Conservation (phyloP, 2,797 vertebrate species). For the Enteromius trimaculatus region DNA sequence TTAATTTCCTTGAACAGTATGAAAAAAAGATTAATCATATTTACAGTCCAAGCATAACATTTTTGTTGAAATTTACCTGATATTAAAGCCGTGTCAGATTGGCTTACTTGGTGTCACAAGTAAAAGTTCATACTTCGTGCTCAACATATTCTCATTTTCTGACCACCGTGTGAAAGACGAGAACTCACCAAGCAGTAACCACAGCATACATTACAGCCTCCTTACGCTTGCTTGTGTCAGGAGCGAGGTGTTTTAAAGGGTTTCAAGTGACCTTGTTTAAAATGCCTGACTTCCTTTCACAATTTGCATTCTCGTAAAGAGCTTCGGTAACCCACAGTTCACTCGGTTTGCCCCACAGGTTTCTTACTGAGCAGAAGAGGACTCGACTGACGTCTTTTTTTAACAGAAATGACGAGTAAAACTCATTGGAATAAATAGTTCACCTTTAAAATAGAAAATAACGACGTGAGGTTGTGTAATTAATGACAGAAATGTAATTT, state of each 20-base stretch:
- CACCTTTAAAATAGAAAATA: neutral
- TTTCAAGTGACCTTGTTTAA: slow-evolving; percentile 49
- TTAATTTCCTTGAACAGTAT: neutral
- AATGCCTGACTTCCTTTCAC: slow-evolving; percentile 37
- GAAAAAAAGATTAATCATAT: neutral
- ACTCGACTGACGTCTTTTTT: neutral
- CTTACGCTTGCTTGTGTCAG: slow-evolving; percentile 34
- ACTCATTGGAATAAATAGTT: neutral
- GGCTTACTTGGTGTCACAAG: neutral
- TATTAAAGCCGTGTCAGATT: neutral
- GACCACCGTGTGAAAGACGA: slow-evolving; percentile 27
- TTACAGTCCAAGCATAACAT: neutral
- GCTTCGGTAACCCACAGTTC: slow-evolving; percentile 23
- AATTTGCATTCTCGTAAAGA: slow-evolving; percentile 12
- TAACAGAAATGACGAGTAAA: neutral
- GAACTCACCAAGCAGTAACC: slow-evolving; percentile 33
- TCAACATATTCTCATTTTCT: neutral
- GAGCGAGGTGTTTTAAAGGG: slow-evolving; percentile 24
- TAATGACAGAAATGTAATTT: neutral
- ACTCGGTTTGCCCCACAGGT: neutral
- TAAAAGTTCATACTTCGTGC: neutral
- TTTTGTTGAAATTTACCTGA: neutral
- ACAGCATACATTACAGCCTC: slow-evolving; percentile 25
- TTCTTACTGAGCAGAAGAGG: neutral
- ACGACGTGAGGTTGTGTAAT: neutral